Base-by-base conservation (phyloP, 2,797 vertebrate genomes). In the Poecilia gillii region DNA sequence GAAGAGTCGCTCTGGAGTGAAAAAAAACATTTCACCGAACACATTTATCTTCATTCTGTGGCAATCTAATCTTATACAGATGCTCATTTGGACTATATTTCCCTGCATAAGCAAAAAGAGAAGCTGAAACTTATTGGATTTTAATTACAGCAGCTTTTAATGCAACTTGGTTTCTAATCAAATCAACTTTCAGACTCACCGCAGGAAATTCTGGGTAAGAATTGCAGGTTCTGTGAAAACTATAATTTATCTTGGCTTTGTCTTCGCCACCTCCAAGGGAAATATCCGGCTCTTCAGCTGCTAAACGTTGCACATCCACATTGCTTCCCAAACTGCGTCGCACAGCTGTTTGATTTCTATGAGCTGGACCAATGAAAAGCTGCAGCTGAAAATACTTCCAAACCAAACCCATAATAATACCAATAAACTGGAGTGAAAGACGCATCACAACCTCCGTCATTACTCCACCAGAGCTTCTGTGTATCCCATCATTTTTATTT, bases 41-140 rank as follows among this genome's bases (percentile, higher is more conserved):
- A 66, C 62, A 68, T 68, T 68, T 41, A 68, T 68, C 36, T 41
- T 68, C 7, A 68, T 68, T 41, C 25, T 46, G 68, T 45, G 68
- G 13, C 14, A n/a, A 70, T 45, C 68, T 13, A 45, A 28, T 46
- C 41, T 71, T n/a, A 14, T n/a, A 43, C n/a, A n/a, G 41, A 71
- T 71, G 41, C 41, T 45, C 28, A 45, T 23, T 46, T 16, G 13
- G 23, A 28, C 23, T 43, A 71, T 45, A 28, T 46, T 71, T 45
- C 43, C 0, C 41, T 28, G 25, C 41, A 45, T 28, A 23, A 41
- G 41, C 41, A 46, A 28, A 28, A 5, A 71, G 20, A 70, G 66
- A 70, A 25, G 39, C 66, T 43, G n/a, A 43, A 70, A 43, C 23
- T 43, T 4, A 41, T 70, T 23, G 66, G 23, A 43, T 23, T 71